phyloP scores from a whole-genome alignment of 2,113 vertebrate species.

The Lycaon pictus region DNA sequence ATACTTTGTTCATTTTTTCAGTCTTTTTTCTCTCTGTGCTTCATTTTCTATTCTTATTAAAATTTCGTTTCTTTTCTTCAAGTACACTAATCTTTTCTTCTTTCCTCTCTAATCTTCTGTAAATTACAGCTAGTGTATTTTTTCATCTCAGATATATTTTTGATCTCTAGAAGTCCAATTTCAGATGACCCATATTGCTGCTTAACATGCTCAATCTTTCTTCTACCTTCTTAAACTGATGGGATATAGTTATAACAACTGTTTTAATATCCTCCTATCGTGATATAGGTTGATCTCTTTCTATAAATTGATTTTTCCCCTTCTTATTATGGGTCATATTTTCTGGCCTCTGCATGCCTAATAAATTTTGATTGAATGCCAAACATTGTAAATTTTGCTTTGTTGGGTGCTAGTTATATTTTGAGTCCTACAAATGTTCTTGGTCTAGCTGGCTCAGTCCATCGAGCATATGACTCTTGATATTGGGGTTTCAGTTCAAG shows the following conservation, averaged over 20 bases:
- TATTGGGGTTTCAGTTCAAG: not conserved
- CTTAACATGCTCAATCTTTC: not conserved
- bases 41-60: not conserved
- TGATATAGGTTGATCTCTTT: not conserved
- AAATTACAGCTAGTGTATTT: not conserved
- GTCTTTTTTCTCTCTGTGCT: not conserved
- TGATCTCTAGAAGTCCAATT: not conserved
- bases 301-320: not conserved
- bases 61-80: not conserved
- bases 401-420: not conserved
- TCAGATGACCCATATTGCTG: not conserved
- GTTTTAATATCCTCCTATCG: not conserved
- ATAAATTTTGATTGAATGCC: not conserved
- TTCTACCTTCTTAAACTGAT: not conserved
- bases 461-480: not conserved
- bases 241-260: not conserved
- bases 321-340: not conserved
- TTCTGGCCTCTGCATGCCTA: not conserved
- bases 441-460: not conserved
- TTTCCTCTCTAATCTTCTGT: not conserved
- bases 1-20: not conserved
- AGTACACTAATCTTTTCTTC: not conserved
- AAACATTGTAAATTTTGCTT: not conserved
- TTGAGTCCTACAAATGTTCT: not conserved
- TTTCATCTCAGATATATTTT: not conserved